Evolutionary conservation across 2,888 invertebrate genomes (phyloP), one percentile per base, ranked within the genome.

Genomic region (Barypeithes pellucidus): DNA sequence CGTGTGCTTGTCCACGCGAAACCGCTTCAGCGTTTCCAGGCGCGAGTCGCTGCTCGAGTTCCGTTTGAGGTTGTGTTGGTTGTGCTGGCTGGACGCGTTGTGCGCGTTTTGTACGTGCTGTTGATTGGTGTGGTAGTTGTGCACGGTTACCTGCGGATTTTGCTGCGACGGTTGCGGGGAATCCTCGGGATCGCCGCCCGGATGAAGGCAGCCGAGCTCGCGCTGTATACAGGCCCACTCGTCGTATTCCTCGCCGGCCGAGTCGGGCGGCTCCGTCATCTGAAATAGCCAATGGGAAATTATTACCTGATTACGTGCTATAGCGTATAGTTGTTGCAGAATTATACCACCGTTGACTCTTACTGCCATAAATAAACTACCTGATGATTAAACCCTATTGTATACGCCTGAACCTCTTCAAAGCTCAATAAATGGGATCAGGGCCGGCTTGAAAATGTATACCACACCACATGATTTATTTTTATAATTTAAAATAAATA

Each of bases 181-280:
- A 29, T 77, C 68, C 50, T 67, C 52, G 24, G 63, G 11, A 14
- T 77, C 76, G 54, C 59, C 67, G 47, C 59, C 69, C 39, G 79
- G 78, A 4, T 88, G 87, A 41, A 89, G 77, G 80, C 88, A 86
- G 11, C 89, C 90, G 2, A 92, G 84, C 79, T 92, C 92, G 66
- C 91, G 89, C 79, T 91, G 91, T 69, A 91, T 89, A 77, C 91
- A 91, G 45, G 91, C 87, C 91, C 91, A 92, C 81, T 91, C 91
- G 81, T 92, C 92, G 78, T 90, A 90, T 72, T 89, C 89, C 66
- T 86, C 75, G n/a, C 45, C 60, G 11, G 60, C 9, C 18, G 73
- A 68, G 22, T 69, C 73, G 1, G 39, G 36, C 3, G 22, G 36
- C 8, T 73, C 62, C n/a, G 36, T 45, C 9, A 8, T 29, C 71